These are phyloP conservation scores for Drosophila ogumai DNA, from an alignment of 1,140 invertebrate genomes.

Conservation along the genomic window DNA sequence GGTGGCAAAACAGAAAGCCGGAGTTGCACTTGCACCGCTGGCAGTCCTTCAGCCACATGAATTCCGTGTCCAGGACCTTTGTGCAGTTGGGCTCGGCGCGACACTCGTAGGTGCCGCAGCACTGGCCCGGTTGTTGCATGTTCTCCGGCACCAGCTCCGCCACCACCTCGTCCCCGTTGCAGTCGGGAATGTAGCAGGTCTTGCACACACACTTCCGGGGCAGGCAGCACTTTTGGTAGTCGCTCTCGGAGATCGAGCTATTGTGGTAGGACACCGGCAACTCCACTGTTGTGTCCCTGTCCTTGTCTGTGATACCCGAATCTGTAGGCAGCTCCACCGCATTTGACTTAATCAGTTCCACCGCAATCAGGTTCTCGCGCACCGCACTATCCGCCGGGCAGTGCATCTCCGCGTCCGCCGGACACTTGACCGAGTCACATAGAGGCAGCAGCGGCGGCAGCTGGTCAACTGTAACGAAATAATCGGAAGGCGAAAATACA, in stretches of 20 bases:
- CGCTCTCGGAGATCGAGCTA: constrained; percentile 47
- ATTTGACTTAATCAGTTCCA: constrained; percentile 59
- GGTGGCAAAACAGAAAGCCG: constrained; percentile 66
- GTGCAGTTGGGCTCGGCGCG: constrained; percentile 69
- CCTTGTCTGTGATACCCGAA: not conserved
- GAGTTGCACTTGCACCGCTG: constrained; percentile 66
- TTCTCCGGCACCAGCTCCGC: constrained; percentile 66
- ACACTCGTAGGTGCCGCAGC: constrained; percentile 74
- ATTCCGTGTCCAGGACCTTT: constrained; percentile 58
- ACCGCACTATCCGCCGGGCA: constrained; percentile 75
- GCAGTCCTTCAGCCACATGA: constrained; percentile 69
- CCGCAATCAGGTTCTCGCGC: constrained; percentile 54
- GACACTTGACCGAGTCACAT: constrained; percentile 70
- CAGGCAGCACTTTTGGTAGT: constrained; percentile 69
- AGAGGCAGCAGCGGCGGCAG: constrained; percentile 42
- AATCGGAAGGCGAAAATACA: not conserved
- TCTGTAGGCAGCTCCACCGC: constrained; percentile 31
- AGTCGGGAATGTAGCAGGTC: constrained; percentile 73
- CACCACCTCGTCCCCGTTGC: constrained; percentile 55
- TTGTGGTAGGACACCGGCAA: constrained; percentile 27
- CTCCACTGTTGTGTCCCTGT: not conserved
- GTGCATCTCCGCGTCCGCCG: constrained; percentile 68
- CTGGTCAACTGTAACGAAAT: constrained; percentile 53
- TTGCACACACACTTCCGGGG: constrained; percentile 74
- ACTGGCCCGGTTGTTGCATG: constrained; percentile 69